These are phyloP conservation scores for Patella vulgata DNA, from an alignment of 1,140 invertebrate species.

Conservation along the genomic window DNA sequence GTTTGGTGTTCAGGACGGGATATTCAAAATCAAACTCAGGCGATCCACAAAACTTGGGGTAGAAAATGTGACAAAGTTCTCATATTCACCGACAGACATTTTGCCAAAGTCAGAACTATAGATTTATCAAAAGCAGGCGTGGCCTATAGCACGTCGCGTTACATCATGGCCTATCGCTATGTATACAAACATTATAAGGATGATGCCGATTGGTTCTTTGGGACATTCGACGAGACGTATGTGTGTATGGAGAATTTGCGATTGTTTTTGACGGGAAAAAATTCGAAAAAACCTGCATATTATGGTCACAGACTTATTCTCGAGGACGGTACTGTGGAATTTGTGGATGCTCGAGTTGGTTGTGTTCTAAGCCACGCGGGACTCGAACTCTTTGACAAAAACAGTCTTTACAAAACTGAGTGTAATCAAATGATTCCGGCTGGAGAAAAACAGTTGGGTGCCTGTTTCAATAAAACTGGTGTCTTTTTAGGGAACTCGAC, in stretches of 20 bases:
- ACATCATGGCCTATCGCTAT: no score
- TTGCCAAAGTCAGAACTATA: no score
- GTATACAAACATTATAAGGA: constrained; percentile 61
- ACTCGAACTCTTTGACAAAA: constrained; percentile 36
- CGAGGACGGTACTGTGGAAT: constrained; percentile 52
- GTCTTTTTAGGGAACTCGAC: constrained; percentile 88
- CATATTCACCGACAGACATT: no score
- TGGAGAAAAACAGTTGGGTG: constrained; percentile 94
- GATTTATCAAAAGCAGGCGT: no score
- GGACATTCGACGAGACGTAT: constrained; percentile 78
- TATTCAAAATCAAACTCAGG: no score
- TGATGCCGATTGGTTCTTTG: constrained; percentile 63
- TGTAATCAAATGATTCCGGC: constrained; percentile 76
- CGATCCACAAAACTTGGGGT: no score
- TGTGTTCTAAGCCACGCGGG: constrained; percentile 83
- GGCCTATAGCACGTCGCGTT: no score
- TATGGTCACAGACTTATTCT: constrained; percentile 66
- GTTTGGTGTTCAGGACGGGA: no score
- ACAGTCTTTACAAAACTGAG: constrained; percentile 71
- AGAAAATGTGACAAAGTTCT: no score
- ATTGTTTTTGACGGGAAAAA: constrained; percentile 46
- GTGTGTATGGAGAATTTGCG: constrained; percentile 70
- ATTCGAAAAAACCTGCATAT: constrained; percentile 52
- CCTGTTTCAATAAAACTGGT: constrained; percentile 87
- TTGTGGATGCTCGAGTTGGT: constrained; percentile 69